These are phyloP conservation scores for Coregonus suidteri DNA, from an alignment of 2,797 vertebrate species.

Conservation along the genomic window DNA sequence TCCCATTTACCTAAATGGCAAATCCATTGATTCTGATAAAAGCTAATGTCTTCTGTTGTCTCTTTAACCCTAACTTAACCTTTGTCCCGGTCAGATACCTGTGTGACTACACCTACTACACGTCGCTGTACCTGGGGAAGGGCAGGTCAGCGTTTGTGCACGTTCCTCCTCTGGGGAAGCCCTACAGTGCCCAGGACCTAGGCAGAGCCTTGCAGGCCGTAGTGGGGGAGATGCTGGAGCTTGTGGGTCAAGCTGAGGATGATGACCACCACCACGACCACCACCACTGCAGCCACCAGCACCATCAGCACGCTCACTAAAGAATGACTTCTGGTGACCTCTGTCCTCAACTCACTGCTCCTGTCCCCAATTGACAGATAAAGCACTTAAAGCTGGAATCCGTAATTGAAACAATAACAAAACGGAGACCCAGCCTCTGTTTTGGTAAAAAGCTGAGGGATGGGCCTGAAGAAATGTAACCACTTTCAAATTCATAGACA, in stretches of 20 bases:
- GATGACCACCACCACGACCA: slow-evolving; percentile 52
- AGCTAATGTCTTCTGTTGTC: background rate
- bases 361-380: background rate
- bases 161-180: slow-evolving; percentile 89
- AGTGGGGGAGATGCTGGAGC: slow-evolving; percentile 84
- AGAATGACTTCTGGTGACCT: background rate
- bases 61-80: background rate
- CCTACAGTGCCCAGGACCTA: slow-evolving; percentile 85
- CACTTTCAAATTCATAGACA: too few species aligned
- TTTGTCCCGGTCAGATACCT: slow-evolving; percentile 81
- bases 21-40: background rate
- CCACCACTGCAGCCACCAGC: slow-evolving; percentile 51
- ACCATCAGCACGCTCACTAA: slow-evolving; percentile 3
- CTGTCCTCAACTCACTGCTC: background rate
- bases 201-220: slow-evolving; percentile 84
- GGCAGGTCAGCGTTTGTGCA: slow-evolving; percentile 89
- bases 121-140: slow-evolving; percentile 84
- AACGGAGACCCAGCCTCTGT: too few species aligned
- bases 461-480: too few species aligned
- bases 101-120: slow-evolving; percentile 97
- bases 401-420: too few species aligned
- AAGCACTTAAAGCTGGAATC: background rate
- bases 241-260: slow-evolving; percentile 66
- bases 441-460: too few species aligned
- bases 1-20: background rate